Evolutionary conservation across 2,888 invertebrate species (phyloP).

Genomic region (Bellardia bayeri): DNA sequence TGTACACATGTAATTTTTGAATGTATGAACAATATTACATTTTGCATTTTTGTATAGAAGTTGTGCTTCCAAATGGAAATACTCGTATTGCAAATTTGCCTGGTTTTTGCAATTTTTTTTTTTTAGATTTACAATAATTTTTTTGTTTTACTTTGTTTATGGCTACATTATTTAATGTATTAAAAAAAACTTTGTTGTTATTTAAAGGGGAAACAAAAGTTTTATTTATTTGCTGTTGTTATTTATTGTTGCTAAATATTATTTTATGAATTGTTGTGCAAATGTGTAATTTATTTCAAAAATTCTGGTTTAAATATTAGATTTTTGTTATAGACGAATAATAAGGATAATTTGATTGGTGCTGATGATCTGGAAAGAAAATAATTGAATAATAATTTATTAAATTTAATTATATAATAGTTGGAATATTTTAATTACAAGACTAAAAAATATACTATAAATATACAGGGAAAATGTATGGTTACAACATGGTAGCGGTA

Average conservation of each 20-base stretch:
- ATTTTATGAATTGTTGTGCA: constrained; percentile 40
- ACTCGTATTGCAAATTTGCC: constrained; percentile 6
- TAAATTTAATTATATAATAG: neutral
- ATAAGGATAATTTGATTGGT: constrained; percentile 1
- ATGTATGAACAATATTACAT: constrained; percentile 13
- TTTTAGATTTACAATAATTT: neutral
- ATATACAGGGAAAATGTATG: neutral
- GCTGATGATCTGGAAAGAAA: constrained; percentile 39
- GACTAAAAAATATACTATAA: neutral
- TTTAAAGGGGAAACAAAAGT: neutral
- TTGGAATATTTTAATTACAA: neutral
- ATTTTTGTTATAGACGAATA: neutral
- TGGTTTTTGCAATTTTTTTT: constrained; percentile 11
- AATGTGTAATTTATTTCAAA: constrained; percentile 31
- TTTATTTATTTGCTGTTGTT: neutral
- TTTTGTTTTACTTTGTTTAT: neutral
- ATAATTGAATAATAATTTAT: neutral
- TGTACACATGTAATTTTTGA: neutral
- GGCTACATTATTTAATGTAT: neutral
- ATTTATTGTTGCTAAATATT: constrained; percentile 8
- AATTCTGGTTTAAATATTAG: neutral
- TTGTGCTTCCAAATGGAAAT: neutral
- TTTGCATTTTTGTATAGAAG: constrained; percentile 8
- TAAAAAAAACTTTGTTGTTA: neutral
- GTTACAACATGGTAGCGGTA: too few species aligned